Conservation (phyloP, 2,797 vertebrate genomes). For the Schizopygopsis malacanthus region DNA sequence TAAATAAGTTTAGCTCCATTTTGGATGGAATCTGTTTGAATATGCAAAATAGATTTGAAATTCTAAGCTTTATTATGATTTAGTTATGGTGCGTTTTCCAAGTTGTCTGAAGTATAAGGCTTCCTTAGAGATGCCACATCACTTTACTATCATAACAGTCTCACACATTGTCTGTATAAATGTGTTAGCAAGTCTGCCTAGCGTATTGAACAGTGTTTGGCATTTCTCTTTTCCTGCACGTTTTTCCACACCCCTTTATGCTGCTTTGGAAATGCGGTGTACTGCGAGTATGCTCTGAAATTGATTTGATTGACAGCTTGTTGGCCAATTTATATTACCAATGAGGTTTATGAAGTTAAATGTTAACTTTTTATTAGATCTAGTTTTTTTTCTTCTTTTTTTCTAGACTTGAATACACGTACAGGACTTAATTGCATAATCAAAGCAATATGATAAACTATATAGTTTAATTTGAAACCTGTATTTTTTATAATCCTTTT, state of each 20-base stretch:
- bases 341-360: not conserved
- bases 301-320: slow-evolving; percentile 39
- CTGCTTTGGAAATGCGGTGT: slow-evolving; percentile 12
- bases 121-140: not conserved
- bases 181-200: slow-evolving; percentile 43
- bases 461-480: not conserved
- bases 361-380: slow-evolving; percentile 33
- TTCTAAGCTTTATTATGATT: not conserved
- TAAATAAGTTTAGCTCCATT: not conserved
- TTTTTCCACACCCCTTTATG: slow-evolving; percentile 4
- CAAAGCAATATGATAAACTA: slow-evolving; percentile 8
- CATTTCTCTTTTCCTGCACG: slow-evolving; percentile 35
- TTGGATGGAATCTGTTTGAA: not conserved
- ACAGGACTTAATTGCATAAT: not conserved
- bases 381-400: not conserved
- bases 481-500: not conserved
- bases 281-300: not conserved
- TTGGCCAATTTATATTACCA: not conserved
- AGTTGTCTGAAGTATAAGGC: not conserved
- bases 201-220: slow-evolving; percentile 48
- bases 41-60: not conserved
- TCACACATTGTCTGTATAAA: slow-evolving; percentile 8
- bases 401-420: not conserved
- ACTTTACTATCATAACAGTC: not conserved
- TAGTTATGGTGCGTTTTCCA: not conserved